A percentile compares a stretch with the other conserved stretches of the same genome.
Conservation (phyloP, 2,797 vertebrate genomes). For the Darevskia mixta region DNA sequence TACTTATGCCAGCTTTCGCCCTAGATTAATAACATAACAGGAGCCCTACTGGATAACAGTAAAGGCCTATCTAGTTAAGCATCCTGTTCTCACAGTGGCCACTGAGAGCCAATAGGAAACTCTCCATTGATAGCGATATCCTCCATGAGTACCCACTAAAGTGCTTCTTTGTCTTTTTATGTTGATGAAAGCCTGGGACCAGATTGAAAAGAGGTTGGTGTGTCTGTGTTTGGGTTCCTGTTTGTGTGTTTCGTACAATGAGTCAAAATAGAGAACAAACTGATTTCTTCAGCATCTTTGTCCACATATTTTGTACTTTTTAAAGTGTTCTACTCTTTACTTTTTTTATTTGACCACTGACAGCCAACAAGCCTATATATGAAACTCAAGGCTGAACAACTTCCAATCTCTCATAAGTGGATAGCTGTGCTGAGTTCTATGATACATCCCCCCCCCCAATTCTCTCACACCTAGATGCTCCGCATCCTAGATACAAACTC, state of each 20-base stretch:
- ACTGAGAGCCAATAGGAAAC: no score
- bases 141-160: no score
- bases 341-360: background rate
- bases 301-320: background rate
- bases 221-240: background rate
- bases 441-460: no score
- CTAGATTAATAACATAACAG: no score
- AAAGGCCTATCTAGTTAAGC: no score
- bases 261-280: background rate
- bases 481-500: background rate
- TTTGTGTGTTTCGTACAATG: background rate
- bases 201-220: background rate
- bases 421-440: background rate
- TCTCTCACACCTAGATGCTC: constrained; percentile 22
- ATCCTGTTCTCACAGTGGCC: no score
- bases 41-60: no score
- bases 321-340: background rate
- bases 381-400: background rate
- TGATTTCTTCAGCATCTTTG: no score
- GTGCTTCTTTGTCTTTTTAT: no score
- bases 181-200: background rate
- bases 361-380: background rate
- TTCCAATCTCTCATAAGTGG: background rate
- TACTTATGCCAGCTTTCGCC: no score
- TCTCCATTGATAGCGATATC: no score